Conservation (phyloP, 64 coral and sea anemone genomes). For the Stichodactyla mertensii region DNA sequence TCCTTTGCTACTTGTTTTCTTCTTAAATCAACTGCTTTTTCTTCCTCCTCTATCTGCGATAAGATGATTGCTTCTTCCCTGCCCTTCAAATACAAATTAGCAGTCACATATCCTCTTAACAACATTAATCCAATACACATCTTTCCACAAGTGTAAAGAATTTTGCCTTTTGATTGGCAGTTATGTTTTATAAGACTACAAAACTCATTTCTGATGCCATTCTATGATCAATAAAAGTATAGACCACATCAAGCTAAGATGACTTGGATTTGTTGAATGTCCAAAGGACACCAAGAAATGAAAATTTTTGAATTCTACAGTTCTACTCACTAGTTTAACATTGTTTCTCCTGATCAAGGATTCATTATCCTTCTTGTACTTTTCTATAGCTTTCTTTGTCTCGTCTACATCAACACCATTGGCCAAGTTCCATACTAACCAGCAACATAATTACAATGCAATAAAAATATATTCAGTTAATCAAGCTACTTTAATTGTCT, state of each 20-base stretch:
- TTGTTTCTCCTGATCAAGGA: conserved; percentile 89
- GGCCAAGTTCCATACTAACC: conserved; percentile 94
- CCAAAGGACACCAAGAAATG: no score
- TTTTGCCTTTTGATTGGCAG: no score
- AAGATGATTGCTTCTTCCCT: conserved; percentile 82
- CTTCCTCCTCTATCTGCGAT: conserved; percentile 83
- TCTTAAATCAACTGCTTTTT: conserved; percentile 48
- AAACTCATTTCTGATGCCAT: no score
- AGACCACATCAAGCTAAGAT: no score
- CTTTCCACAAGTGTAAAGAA: no score
- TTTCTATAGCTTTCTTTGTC: conserved; percentile 83
- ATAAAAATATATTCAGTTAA: background rate
- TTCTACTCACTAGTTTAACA: conserved; percentile 65
- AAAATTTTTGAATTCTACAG: background rate
- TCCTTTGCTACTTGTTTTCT: conserved; percentile 41
- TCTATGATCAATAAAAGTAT: no score
- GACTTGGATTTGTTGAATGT: no score
- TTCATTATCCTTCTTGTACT: conserved; percentile 98
- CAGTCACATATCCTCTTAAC: no score
- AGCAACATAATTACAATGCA: background rate
- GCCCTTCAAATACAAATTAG: conserved; percentile 32
- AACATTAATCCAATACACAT: no score
- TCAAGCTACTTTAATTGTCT: background rate
- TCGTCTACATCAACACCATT: conserved; percentile 89
- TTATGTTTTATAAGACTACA: no score